Conservation (phyloP, 1,140 invertebrate species). For the Leguminivora glycinivorella region DNA sequence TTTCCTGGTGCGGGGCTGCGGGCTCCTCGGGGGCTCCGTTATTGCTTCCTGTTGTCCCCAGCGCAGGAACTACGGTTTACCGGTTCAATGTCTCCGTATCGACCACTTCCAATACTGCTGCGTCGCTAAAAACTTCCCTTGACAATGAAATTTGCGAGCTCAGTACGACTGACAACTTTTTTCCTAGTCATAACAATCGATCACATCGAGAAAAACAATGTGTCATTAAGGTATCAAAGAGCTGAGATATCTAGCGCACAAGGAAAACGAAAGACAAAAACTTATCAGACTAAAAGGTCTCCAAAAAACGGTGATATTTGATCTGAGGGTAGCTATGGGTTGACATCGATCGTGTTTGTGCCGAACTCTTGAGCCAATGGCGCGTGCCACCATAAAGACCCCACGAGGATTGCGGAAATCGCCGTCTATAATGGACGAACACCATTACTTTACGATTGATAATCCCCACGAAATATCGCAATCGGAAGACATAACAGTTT, state of each 20-base stretch:
- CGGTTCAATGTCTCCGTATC: constrained; percentile 34
- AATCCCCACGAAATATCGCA: constrained; percentile 71
- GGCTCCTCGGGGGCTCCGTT: constrained; percentile 55
- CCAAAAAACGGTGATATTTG: constrained; percentile 8
- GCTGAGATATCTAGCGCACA: background rate
- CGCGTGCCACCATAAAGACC: constrained; percentile 78
- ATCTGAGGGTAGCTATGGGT: constrained; percentile 21
- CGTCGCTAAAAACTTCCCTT: constrained; percentile 33
- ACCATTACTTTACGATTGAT: constrained; percentile 76
- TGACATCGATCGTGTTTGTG: constrained; percentile 46
- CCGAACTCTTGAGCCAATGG: constrained; percentile 70
- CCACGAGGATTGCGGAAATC: constrained; percentile 74
- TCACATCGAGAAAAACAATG: background rate
- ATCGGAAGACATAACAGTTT: constrained; percentile 76
- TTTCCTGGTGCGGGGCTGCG: constrained; percentile 53
- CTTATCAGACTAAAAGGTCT: constrained; percentile 20
- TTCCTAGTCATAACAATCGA: background rate
- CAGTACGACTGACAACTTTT: constrained; percentile 9
- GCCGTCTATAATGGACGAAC: constrained; percentile 73
- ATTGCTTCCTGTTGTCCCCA: constrained; percentile 76
- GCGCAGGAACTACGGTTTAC: constrained; percentile 48
- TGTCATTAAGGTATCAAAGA: background rate
- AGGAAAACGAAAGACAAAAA: constrained; percentile 10
- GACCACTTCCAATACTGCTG: constrained; percentile 37
- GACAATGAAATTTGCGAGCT: background rate